These are phyloP conservation scores for Manduca sexta DNA, from an alignment of 1,140 invertebrate genomes.

Conservation along the genomic window DNA sequence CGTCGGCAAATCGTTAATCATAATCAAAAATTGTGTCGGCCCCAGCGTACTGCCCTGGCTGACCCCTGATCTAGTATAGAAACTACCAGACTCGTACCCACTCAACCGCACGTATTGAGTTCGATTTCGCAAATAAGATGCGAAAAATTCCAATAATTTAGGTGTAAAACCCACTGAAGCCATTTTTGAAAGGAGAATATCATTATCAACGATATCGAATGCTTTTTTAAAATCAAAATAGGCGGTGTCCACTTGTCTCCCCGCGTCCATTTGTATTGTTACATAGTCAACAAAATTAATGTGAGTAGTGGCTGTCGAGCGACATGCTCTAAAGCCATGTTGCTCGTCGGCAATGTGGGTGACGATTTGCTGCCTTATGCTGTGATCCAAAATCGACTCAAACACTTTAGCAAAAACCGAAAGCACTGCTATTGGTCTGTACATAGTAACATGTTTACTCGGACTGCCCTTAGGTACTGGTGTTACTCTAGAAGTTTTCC, in stretches of 20 bases:
- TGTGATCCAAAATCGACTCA: background rate
- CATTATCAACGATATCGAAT: conserved; percentile 20
- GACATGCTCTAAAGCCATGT: conserved; percentile 4
- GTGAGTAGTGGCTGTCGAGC: conserved; percentile 1
- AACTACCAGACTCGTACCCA: conserved; percentile 7
- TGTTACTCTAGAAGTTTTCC: conserved; percentile 1
- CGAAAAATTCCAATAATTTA: conserved; percentile 16
- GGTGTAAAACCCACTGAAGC: conserved; percentile 16
- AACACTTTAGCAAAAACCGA: conserved; percentile 5
- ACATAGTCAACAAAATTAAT: conserved; percentile 9
- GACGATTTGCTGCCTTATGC: background rate
- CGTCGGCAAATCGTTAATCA: no score
- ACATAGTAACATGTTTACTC: background rate
- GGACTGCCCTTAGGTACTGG: background rate
- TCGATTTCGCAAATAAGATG: conserved; percentile 13
- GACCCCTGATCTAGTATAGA: conserved; percentile 20
- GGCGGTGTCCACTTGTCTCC: conserved; percentile 11
- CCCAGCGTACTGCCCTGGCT: conserved; percentile 14
- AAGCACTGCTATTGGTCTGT: conserved; percentile 1
- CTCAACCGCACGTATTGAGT: conserved; percentile 1
- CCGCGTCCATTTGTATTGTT: conserved; percentile 7
- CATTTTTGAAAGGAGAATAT: conserved; percentile 18
- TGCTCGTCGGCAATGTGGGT: background rate
- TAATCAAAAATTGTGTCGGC: no score
- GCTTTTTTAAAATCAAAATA: conserved; percentile 26